Evolutionary conservation across 2,888 invertebrate species (phyloP), one percentile per base, ranked within the genome.

Genomic region (Atethmia centrago): DNA sequence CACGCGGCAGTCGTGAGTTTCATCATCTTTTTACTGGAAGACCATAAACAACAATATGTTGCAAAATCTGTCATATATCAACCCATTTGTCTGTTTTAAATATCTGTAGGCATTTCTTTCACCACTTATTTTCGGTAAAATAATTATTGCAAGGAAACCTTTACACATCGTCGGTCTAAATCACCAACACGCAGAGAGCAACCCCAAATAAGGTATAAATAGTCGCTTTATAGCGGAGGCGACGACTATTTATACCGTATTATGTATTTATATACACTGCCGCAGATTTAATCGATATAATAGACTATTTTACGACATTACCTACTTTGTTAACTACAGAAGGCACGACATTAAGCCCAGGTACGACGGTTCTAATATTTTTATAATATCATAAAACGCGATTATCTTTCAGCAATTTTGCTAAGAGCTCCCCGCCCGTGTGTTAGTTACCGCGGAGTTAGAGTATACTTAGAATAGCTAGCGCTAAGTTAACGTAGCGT

Each of bases 371-470:
- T 55, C 55, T 62, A 53, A 68, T 65, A 62, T 65, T 84, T 84
- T 75, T 84, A 80, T 76, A 75, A 75, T 71, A 69, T 84, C 65
- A 55, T 80, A 75, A 84, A 82, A 61, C 62, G n/a, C 67, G 62
- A 71, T 75, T 66, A 71, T 82, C 76, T 71, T 55, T 28, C 2
- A 75, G 68, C 36, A 80, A 80, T 75, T 71, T 68, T 4, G 61
- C 68, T 71, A 9, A 84, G 58, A 75, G 80, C 71, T 62, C n/a
- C 31, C 1, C 21, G 25, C 53, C 59, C 72, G 58, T 42, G 66
- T 62, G 64, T 73, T 69, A 70, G 77, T 74, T 83, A 63, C 62
- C 56, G 53, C 12, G 53, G 61, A 51, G 58, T 59, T 51, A 49
- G 14, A 4, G 16, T 45, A 25, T 14, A 74, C 74, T 73, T 64